Base-by-base conservation (phyloP, 1,140 invertebrate species). In the Nasonia longicornis region DNA sequence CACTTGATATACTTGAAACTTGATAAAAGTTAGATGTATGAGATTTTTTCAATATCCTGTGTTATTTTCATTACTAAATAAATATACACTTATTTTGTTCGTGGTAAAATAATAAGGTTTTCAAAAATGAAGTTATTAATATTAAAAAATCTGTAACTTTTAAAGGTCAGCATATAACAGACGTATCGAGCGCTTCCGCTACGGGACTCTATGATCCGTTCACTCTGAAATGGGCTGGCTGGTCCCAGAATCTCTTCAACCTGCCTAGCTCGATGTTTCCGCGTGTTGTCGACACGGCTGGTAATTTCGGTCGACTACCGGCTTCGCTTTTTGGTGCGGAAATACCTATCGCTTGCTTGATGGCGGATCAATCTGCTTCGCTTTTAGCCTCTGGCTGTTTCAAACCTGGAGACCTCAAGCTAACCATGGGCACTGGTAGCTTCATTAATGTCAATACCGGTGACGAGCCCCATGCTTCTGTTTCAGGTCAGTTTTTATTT, bases 161-260 rank as follows among this genome's bases (percentile, higher is more conserved):
- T 76, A 8, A 16, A 80, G 78, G 67, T 12, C 38, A 64, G 63
- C 95, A 97, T 88, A 93, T 96, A 48, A 96, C 95, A 4, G 98
- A 99, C 89, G 94, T 95, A 14, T 97, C 96, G 0, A 96, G 94
- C 87, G 97, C 97, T 1, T 96, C 96, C 70, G 95, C 96, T 0
- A 98, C 98, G 0, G 98, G 97, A 8, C 92, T 99, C 64, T 99
- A 94, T 89, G 98, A 99, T 90, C 97, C 97, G 0, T 99, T 97
- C 87, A 94, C 94, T 58, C 92, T 96, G 92, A 86, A 93, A 80
- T 97, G 97, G 97, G 95, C 95, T 35, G 84, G 91, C 0, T 94
- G 94, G 92, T 93, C 94, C 7, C 93, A 94, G 83, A 92, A 91
- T 82, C 88, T 96, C 66, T 93, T 98, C 72, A 92, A 92, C 69